Evolutionary conservation across 2,113 vertebrate species (phyloP), one percentile per base, ranked within the genome.

Genomic region (Cranoglanis bouderius): DNA sequence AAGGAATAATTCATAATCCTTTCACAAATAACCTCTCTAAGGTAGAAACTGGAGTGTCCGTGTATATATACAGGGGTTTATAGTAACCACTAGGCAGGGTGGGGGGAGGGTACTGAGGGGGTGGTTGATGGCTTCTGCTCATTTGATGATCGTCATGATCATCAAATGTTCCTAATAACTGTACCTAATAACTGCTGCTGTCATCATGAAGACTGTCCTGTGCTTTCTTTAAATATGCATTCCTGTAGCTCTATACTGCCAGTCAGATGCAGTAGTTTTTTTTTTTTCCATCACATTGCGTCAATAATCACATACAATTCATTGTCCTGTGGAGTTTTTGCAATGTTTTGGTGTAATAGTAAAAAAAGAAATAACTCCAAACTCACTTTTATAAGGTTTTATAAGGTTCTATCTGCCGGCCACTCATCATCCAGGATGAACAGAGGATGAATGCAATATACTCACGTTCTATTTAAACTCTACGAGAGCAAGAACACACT

Each of bases 171-270:
- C n/a, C n/a, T n/a, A n/a, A n/a, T n/a, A n/a, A n/a, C n/a, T n/a
- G 18, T 75, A 49, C 8, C 21, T 6, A 8, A 80, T 80, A 80
- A 18, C 26, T 51, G 29, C 14, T 51, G 46, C 49, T n/a, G 8
- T 43, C 21, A 43, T 43, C 38, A 24, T 40, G 0, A 74, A 74
- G 19, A 74, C 70, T 14, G 3, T n/a, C 57, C 26, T 29, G 61
- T 35, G 40, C 6, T 21, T 49, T 84, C 57, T 83, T 83, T 83
- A 84, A 40, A 40, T 63, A 38, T 63, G 82, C 59, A n/a, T 63
- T 43, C 21, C 35, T 61, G 24, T 46, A 61, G 51, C 38, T 63
- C 21, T 43, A 29, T 65, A 40, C 59, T 46, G 19, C n/a, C 40
- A 8, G 2, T n/a, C 21, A 29, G 21, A 26, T 63, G 21, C 13